Conservation (phyloP, 1,140 invertebrate genomes). For the Drosophila tropicalis region DNA sequence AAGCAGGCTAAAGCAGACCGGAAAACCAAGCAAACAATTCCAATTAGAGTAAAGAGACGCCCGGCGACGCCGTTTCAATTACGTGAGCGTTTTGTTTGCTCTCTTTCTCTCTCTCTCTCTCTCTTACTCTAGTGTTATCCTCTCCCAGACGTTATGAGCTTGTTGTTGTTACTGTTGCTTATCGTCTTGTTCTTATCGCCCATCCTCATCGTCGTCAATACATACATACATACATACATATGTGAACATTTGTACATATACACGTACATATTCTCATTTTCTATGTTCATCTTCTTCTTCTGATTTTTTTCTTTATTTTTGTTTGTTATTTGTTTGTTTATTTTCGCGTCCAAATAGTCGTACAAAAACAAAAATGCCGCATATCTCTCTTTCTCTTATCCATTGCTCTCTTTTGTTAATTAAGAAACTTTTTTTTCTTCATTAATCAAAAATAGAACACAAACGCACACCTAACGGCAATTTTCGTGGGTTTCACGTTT, state of each 20-base stretch:
- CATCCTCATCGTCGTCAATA: background rate
- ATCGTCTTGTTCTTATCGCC: constrained; percentile 12
- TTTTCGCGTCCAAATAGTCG: constrained; percentile 13
- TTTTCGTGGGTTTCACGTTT: constrained; percentile 20
- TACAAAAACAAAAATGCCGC: constrained; percentile 1
- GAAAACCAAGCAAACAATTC: constrained; percentile 71
- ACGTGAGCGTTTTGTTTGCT: constrained; percentile 44
- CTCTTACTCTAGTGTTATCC: background rate
- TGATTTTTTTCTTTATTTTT: constrained; percentile 9
- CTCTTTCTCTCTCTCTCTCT: background rate
- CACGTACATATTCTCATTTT: background rate
- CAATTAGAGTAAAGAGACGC: constrained; percentile 67
- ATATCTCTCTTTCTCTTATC: background rate
- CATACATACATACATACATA: background rate
- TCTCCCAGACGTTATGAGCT: constrained; percentile 1
- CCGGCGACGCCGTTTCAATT: constrained; percentile 50
- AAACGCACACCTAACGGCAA: constrained; percentile 12
- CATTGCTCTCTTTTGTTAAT: constrained; percentile 17
- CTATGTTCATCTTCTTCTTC: background rate
- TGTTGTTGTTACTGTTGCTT: constrained; percentile 16
- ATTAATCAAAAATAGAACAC: constrained; percentile 13
- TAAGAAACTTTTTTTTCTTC: constrained; percentile 8
- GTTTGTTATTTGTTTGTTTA: constrained; percentile 14
- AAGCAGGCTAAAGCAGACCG: constrained; percentile 68
- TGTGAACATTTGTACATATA: background rate